Percentiles rank a stretch among this genome's conserved stretches.
These are phyloP conservation scores for Labeo calbasu DNA, from an alignment of 2,797 vertebrate species.

Conservation along the genomic window DNA sequence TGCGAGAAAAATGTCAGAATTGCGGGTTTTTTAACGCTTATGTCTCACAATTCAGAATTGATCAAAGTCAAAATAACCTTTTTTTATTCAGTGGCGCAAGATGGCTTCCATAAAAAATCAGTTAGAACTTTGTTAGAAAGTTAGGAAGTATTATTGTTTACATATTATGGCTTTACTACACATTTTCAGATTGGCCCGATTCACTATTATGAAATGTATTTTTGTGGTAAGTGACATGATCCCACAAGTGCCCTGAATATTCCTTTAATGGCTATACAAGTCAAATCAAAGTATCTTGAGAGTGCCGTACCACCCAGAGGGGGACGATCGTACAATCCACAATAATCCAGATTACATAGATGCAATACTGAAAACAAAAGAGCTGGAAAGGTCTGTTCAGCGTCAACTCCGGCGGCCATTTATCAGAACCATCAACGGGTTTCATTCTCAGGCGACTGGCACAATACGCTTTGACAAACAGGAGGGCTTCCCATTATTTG, in stretches of 20 bases:
- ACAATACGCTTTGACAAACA: conserved; percentile 82
- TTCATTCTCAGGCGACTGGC: conserved; percentile 80
- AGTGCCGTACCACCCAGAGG: conserved; percentile 50
- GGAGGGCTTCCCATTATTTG: conserved; percentile 81
- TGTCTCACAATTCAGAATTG: too few relatives aligned
- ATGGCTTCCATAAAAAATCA: background rate
- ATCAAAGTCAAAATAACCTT: too few relatives aligned
- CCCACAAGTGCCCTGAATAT: conserved; percentile 17
- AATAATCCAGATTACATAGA: conserved; percentile 75
- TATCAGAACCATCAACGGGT: conserved; percentile 80
- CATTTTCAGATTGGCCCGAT: background rate
- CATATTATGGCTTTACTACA: background rate
- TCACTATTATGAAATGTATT: background rate
- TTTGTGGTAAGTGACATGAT: background rate
- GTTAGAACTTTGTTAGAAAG: background rate
- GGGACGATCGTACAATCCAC: conserved; percentile 47
- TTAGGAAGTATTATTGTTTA: background rate
- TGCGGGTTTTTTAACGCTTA: too few relatives aligned
- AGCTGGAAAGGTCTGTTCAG: conserved; percentile 78
- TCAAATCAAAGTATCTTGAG: conserved; percentile 48
- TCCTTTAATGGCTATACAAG: conserved; percentile 34
- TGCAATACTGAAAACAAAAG: conserved; percentile 81
- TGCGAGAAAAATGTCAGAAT: too few relatives aligned
- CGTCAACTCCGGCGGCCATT: conserved; percentile 79
- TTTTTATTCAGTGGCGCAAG: too few relatives aligned